Evolutionary conservation across 2,797 vertebrate species (phyloP).

Genomic region (Sibirionetta formosa): DNA sequence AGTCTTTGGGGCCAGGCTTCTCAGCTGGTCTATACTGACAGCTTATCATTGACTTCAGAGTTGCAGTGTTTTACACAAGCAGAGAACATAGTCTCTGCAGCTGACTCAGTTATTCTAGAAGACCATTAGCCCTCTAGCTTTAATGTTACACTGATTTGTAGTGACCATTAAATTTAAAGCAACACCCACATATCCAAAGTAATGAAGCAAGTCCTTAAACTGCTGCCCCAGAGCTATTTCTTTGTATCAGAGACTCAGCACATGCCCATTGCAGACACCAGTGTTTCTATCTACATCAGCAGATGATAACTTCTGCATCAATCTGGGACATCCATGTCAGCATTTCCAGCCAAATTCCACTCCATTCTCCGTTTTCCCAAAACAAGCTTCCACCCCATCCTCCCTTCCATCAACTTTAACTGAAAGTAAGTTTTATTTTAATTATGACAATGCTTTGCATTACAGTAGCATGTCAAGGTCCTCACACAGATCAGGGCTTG

Average conservation of each 20-base stretch:
- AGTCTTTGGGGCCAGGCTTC: constrained; percentile 14
- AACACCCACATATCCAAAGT: background rate
- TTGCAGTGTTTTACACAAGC: background rate
- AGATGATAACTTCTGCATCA: background rate
- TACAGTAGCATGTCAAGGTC: background rate
- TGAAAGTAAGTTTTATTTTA: background rate
- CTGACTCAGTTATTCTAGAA: constrained; percentile 39
- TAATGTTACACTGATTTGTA: constrained; percentile 43
- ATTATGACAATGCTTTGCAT: background rate
- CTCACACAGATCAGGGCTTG: background rate
- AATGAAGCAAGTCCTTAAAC: constrained; percentile 22
- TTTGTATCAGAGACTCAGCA: background rate
- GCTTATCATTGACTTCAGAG: constrained; percentile 23
- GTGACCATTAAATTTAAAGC: constrained; percentile 45
- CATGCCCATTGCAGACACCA: background rate
- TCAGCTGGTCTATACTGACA: constrained; percentile 10
- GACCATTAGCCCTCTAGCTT: constrained; percentile 52
- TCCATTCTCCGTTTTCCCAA: background rate
- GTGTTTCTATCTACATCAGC: background rate
- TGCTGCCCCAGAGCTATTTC: background rate
- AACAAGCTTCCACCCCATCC: background rate
- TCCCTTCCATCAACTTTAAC: background rate
- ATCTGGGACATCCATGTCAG: background rate
- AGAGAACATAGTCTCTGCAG: background rate
- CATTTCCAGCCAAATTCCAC: background rate